Base-by-base conservation (phyloP, 2,888 invertebrate genomes). In the Pharmacophagus antenor region DNA sequence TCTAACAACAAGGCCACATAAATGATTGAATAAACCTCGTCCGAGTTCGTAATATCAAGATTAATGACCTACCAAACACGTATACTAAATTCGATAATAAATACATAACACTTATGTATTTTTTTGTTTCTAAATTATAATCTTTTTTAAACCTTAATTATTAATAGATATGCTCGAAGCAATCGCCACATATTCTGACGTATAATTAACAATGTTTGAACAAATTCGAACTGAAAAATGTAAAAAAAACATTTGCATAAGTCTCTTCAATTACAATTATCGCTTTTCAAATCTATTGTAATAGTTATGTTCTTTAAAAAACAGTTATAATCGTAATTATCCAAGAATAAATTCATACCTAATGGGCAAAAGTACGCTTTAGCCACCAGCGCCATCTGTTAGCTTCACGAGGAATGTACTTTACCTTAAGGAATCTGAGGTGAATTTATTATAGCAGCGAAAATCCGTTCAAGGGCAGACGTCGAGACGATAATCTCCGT, bases 391-490 rank as follows among this genome's bases (percentile, higher is more conserved):
- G 60, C 60, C 60, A 60, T 56, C 56, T 60, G 50, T 44, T 41
- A 47, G 41, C 20, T 41, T 49, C 27, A 41, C 51, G 31, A 31
- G n/a, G 27, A 21, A 44, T 27, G 10, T 31, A 31, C 27, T 47
- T 50, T 31, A 17, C 17, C 7, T 22, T 8, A 6, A 18, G 58
- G 46, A 58, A 47, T 52, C 37, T 46, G 8, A 27, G 31, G 31
- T 55, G 48, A 55, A 59, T 31, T 31, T 31, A 31, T 54, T 60
- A 54, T 54, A 25, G 48, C 20, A 49, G 49, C 50, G 46, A 55
- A 60, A 60, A 51, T 49, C 46, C 46, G 51, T 41, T 42, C 60
- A 63, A 61, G 62, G 58, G 60, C 60, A 60, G 49, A 55, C 55
- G 59, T 46, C 54, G 55, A 51, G 60, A 51, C 56, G 46, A n/a